These are phyloP conservation scores for Echiichthys vipera DNA, from an alignment of 2,797 vertebrate species.

Conservation along the genomic window DNA sequence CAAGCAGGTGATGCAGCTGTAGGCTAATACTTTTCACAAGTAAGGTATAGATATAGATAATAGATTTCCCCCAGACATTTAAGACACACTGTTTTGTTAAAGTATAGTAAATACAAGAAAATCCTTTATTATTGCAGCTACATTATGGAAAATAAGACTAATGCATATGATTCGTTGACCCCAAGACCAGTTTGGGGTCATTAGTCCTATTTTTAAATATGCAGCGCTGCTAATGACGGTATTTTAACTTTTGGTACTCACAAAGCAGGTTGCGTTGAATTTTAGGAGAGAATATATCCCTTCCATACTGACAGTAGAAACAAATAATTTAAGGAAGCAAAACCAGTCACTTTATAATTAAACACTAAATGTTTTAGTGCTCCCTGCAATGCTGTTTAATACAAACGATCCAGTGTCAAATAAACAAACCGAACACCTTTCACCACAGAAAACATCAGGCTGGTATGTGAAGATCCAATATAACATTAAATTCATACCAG, in stretches of 20 bases:
- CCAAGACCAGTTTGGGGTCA: background rate
- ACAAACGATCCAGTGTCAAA: too few relatives aligned
- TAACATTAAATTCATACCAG: background rate
- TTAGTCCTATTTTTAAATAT: conserved; percentile 14
- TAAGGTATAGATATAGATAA: too few relatives aligned
- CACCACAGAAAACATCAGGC: background rate
- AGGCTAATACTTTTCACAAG: background rate
- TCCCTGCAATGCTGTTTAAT: too few relatives aligned
- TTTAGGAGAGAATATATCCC: background rate
- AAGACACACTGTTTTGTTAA: background rate
- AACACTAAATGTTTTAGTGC: background rate
- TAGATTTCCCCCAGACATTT: background rate
- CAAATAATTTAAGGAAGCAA: background rate
- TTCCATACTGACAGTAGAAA: background rate
- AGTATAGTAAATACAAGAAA: background rate
- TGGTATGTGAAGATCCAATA: background rate
- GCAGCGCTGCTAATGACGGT: background rate
- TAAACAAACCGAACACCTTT: background rate
- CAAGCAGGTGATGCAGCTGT: background rate
- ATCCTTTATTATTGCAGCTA: background rate
- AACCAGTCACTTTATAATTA: background rate
- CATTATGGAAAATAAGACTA: conserved; percentile 19
- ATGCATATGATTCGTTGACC: conserved; percentile 6
- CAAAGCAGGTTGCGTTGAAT: conserved; percentile 1
- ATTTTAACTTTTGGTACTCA: background rate